Evolutionary conservation across 2,113 vertebrate genomes (phyloP).

Genomic region (Myotis lucifugus): DNA sequence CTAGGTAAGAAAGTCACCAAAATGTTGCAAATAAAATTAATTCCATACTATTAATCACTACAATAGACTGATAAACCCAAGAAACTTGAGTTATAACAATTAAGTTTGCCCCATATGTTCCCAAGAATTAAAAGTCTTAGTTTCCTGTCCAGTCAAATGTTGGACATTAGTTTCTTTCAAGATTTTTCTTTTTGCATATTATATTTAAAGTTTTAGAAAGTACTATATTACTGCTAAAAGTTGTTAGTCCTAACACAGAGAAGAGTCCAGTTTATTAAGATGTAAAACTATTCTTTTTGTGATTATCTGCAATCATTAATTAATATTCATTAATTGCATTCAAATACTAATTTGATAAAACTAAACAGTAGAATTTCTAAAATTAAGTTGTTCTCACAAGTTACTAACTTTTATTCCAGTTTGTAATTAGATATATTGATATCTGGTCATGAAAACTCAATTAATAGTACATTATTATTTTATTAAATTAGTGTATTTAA

Average conservation of each 20-base stretch:
- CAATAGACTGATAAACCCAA: not conserved
- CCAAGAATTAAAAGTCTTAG: constrained; percentile 1
- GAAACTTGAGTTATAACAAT: not conserved
- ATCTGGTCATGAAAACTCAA: not conserved
- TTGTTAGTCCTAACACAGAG: not conserved
- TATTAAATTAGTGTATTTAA: constrained; percentile 45
- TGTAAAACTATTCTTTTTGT: constrained; percentile 3
- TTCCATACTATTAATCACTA: constrained; percentile 47
- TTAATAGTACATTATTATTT: not conserved
- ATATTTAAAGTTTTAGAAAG: constrained; percentile 30
- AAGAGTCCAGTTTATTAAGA: constrained; percentile 6
- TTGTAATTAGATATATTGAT: constrained; percentile 7
- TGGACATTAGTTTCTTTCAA: not conserved
- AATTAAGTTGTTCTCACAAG: constrained; percentile 12
- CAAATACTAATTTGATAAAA: constrained; percentile 56
- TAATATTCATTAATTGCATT: constrained; percentile 28
- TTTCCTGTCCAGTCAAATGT: not conserved
- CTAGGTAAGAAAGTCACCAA: constrained; percentile 90
- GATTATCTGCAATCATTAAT: constrained; percentile 3
- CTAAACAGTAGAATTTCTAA: not conserved
- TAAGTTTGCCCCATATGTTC: not conserved
- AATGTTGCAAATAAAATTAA: constrained; percentile 58
- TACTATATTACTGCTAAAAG: not conserved
- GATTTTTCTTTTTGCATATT: not conserved
- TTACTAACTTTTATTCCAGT: not conserved